These are phyloP conservation scores for Ophion slaviceki DNA, from an alignment of 2,888 invertebrate genomes.

Conservation along the genomic window DNA sequence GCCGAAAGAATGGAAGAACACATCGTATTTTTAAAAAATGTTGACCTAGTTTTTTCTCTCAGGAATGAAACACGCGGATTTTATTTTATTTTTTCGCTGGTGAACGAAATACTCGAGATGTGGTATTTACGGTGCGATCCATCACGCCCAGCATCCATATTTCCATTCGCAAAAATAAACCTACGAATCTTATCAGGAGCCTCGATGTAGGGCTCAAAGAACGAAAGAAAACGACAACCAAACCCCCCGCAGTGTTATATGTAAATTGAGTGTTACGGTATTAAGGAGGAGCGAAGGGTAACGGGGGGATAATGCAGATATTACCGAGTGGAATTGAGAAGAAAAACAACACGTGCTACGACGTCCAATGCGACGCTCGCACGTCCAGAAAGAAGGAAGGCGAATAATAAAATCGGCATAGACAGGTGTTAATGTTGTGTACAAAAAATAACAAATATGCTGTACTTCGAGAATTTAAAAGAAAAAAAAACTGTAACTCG, in stretches of 20 bases:
- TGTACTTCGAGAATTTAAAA: conserved; percentile 39
- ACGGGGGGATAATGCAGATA: conserved; percentile 62
- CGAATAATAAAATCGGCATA: conserved; percentile 40
- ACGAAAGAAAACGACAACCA: neutral
- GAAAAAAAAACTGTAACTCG: conserved; percentile 40
- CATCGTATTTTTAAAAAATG: neutral
- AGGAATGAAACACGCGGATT: neutral
- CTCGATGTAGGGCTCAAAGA: neutral
- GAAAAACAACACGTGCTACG: conserved; percentile 23
- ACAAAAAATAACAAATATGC: conserved; percentile 53
- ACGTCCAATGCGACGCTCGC: neutral
- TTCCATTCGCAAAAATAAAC: conserved; percentile 23
- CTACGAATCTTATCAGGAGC: conserved; percentile 13
- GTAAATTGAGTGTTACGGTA: conserved; percentile 68
- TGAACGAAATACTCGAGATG: conserved; percentile 13
- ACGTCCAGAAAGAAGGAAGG: conserved; percentile 8
- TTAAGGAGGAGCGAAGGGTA: conserved; percentile 55
- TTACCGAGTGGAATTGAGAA: conserved; percentile 42
- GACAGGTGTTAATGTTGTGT: conserved; percentile 60
- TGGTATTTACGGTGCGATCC: conserved; percentile 13
- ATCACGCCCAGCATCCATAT: conserved; percentile 20
- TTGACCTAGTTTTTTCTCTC: neutral
- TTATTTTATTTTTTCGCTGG: neutral
- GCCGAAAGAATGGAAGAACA: neutral
- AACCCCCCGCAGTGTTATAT: conserved; percentile 64